These are phyloP conservation scores for Mythimna albipuncta DNA, from an alignment of 2,888 invertebrate species.

Conservation along the genomic window DNA sequence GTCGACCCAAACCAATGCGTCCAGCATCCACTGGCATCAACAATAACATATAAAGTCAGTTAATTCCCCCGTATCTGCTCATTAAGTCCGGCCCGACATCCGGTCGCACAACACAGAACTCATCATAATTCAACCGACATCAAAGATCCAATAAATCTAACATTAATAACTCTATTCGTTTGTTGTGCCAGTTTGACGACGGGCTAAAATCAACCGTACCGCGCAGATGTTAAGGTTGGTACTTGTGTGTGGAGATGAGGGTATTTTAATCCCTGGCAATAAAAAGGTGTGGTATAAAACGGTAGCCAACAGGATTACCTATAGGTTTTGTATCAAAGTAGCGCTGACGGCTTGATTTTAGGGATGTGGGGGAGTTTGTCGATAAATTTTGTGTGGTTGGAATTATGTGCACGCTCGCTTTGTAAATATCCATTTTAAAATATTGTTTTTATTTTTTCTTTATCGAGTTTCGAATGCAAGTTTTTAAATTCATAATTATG, in stretches of 20 bases:
- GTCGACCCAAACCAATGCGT: not conserved
- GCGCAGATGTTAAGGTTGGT: constrained; percentile 30
- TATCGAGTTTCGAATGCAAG: no score
- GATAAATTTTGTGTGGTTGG: constrained; percentile 19
- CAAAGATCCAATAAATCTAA: constrained; percentile 82
- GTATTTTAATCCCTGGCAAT: constrained; percentile 77
- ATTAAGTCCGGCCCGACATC: constrained; percentile 70
- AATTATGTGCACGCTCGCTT: not conserved
- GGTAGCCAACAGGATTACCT: constrained; percentile 88
- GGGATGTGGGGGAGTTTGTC: constrained; percentile 62
- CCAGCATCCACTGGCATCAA: constrained; percentile 26
- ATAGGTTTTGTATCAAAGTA: constrained; percentile 81
- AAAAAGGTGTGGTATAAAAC: constrained; percentile 82
- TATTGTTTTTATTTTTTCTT: no score
- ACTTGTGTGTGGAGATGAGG: constrained; percentile 24
- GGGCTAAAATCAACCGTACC: constrained; percentile 50
- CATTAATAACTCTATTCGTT: constrained; percentile 82
- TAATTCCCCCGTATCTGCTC: constrained; percentile 60
- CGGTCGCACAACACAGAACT: constrained; percentile 72
- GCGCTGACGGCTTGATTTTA: constrained; percentile 77
- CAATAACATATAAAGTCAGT: constrained; percentile 60
- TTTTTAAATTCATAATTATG: no score
- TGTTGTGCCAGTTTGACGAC: constrained; percentile 63
- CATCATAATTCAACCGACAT: constrained; percentile 77
- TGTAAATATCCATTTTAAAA: no score